Percentiles rank a stretch among this genome's conserved stretches.
Evolutionary conservation across 2,888 invertebrate genomes (phyloP).

Genomic region (Thysanoteuthis rhombus): DNA sequence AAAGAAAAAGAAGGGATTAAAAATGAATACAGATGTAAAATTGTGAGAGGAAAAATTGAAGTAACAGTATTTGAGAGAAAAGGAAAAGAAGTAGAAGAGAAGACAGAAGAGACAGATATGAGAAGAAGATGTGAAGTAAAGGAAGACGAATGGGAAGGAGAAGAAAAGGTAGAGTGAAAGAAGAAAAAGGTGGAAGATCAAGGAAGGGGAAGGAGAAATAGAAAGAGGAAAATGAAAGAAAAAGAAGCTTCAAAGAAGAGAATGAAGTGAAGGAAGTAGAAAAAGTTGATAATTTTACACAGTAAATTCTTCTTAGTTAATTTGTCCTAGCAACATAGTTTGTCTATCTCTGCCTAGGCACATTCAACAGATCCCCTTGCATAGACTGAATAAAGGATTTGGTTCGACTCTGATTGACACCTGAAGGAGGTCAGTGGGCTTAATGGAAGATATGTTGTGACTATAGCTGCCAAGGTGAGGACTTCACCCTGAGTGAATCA

Average conservation of each 20-base stretch:
- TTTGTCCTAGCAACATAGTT: too few species aligned
- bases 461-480: too few species aligned
- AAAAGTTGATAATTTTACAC: too few species aligned
- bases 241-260: neutral
- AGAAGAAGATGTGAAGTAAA: neutral
- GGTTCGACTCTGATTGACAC: too few species aligned
- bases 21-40: neutral
- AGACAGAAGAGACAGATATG: neutral
- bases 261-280: neutral
- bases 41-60: neutral
- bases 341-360: too few species aligned
- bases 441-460: too few species aligned
- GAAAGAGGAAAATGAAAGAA: neutral
- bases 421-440: too few species aligned
- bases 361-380: too few species aligned
- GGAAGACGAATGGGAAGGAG: neutral
- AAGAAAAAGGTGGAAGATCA: neutral
- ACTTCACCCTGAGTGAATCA: too few species aligned
- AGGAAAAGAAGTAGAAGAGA: neutral
- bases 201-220: neutral
- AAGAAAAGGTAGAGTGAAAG: neutral
- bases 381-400: too few species aligned
- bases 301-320: too few species aligned
- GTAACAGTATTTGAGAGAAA: neutral
- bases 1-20: too few species aligned